Conservation (phyloP, 2,113 vertebrate genomes). For the Gavia stellata region DNA sequence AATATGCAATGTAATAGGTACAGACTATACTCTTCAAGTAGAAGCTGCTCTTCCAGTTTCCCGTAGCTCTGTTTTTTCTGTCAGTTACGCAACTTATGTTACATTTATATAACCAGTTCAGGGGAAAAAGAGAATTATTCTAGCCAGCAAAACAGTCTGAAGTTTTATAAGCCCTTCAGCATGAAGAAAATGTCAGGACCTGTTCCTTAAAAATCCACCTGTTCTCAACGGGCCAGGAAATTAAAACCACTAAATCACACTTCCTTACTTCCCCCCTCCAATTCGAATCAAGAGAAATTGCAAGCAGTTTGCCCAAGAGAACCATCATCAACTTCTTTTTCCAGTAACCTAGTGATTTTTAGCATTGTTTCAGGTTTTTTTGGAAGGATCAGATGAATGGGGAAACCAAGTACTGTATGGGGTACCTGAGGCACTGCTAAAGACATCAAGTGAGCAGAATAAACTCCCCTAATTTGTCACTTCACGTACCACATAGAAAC, state of each 20-base stretch:
- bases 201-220: constrained; percentile 22
- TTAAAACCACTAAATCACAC: not conserved
- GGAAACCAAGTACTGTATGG: not conserved
- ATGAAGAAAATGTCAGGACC: not conserved
- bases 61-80: not conserved
- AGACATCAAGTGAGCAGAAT: not conserved
- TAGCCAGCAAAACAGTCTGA: not conserved
- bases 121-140: not conserved
- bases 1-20: not conserved
- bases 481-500: not conserved
- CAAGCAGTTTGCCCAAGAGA: not conserved
- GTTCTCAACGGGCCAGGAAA: not conserved
- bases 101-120: not conserved
- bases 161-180: not conserved
- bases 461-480: not conserved
- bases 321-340: not conserved
- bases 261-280: not conserved
- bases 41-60: not conserved
- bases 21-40: not conserved
- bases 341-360: not conserved
- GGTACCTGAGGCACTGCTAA: not conserved
- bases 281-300: not conserved
- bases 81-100: not conserved
- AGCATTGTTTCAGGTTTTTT: not conserved
- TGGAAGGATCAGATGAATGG: not conserved